Conservation (phyloP, 1,140 invertebrate genomes). For the Pseudomyrmex cubaensis region DNA sequence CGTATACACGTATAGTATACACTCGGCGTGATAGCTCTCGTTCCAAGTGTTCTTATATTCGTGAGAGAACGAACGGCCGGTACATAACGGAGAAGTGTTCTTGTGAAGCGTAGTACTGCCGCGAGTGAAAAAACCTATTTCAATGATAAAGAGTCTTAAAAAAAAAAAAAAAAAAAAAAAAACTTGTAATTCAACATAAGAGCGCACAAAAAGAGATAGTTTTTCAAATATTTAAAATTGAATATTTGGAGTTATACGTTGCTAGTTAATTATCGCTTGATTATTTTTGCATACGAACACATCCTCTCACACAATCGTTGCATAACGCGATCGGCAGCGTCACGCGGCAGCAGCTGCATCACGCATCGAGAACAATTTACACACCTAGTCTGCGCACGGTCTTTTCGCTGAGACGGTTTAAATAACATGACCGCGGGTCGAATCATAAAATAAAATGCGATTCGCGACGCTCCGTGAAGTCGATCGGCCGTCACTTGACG, state of each 20-base stretch:
- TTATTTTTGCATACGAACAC: background rate
- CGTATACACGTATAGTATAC: background rate
- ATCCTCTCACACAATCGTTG: constrained; percentile 18
- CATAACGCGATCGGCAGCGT: constrained; percentile 22
- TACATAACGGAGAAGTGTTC: constrained; percentile 16
- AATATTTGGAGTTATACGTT: no score
- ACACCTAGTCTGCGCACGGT: no score
- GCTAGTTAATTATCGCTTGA: no score
- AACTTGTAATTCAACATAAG: background rate
- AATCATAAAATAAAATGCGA: constrained; percentile 27
- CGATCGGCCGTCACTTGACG: constrained; percentile 29
- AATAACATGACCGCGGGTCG: background rate
- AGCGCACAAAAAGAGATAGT: background rate
- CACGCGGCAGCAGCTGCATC: constrained; percentile 49
- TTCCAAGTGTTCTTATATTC: constrained; percentile 16
- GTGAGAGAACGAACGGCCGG: background rate
- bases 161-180: background rate
- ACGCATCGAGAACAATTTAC: background rate
- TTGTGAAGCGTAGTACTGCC: background rate
- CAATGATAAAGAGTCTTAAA: background rate
- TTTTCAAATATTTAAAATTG: background rate
- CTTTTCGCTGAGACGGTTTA: constrained; percentile 4
- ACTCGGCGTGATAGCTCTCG: constrained; percentile 11
- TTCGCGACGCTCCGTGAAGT: constrained; percentile 17
- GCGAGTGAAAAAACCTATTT: constrained; percentile 24